Evolutionary conservation across 1,140 invertebrate genomes (phyloP), one percentile per base, ranked within the genome.

Genomic region (Delia radicum): DNA sequence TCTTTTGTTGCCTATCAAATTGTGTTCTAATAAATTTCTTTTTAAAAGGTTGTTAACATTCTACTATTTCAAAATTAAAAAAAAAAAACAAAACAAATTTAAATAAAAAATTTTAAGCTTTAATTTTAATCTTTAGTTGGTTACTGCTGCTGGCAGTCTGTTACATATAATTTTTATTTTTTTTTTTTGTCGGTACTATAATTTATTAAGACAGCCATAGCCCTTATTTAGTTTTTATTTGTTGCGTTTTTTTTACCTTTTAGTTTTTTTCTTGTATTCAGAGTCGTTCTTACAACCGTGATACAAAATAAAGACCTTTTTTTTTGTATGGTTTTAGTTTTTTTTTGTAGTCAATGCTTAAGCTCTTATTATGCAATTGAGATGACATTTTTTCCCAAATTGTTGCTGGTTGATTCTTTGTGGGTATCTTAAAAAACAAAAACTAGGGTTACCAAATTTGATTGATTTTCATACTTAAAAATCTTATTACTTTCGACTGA

Each of bases 371-470:
- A 55, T 55, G 48, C 48, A 55, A 55, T 55, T 55, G 48, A 55
- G 48, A 55, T 55, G 48, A 55, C 48, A 55, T 55, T 55, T 55
- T 55, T 55, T 55, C 48, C 77, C 74, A 73, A 27, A 31, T 33
- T 74, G 33, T 75, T 69, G n/a, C 73, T 3, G 24, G 1, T 29
- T 61, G 13, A n/a, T 31, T 31, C n/a, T 31, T 26, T 33, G 73
- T 77, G 76, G 48, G 48, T 55, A n/a, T n/a, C n/a, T n/a, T n/a
- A n/a, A n/a, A n/a, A n/a, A n/a, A n/a, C n/a, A n/a, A n/a, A n/a
- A n/a, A n/a, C n/a, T n/a, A n/a, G n/a, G n/a, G n/a, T n/a, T n/a
- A n/a, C n/a, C n/a, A n/a, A n/a, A n/a, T n/a, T n/a, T n/a, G n/a
- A n/a, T n/a, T n/a, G n/a, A n/a, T n/a, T n/a, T n/a, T n/a, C n/a